Conservation (phyloP, 2,113 vertebrate species). For the Microtus ochrogaster region DNA sequence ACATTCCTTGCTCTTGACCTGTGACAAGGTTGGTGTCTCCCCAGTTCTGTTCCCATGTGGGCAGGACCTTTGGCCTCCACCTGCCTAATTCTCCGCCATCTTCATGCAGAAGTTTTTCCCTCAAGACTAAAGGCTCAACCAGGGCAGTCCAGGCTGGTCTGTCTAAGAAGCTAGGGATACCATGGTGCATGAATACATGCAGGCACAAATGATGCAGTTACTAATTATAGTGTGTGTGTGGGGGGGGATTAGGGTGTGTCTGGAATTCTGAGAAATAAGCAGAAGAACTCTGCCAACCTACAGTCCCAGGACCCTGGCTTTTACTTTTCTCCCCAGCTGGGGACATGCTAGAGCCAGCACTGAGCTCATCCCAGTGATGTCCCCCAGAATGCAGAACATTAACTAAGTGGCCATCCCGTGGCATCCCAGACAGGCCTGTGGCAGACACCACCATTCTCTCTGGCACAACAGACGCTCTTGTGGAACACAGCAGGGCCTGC, state of each 20-base stretch:
- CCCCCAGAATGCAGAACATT: neutral
- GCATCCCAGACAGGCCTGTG: neutral
- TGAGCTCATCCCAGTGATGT: neutral
- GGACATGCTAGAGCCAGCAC: neutral
- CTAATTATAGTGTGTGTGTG: neutral
- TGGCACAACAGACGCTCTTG: neutral
- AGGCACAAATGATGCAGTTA: neutral
- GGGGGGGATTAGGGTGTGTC: neutral
- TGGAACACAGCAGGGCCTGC: neutral
- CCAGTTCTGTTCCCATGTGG: accelerated
- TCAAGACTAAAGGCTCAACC: neutral
- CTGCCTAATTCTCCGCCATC: neutral
- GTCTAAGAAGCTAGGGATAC: neutral
- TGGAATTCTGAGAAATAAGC: neutral
- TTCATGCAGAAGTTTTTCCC: neutral
- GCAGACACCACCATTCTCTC: neutral
- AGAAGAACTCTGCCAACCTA: neutral
- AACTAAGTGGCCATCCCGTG: neutral
- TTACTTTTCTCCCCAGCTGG: neutral
- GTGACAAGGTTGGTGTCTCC: no score
- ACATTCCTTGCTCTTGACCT: neutral
- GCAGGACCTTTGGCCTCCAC: neutral
- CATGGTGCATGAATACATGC: neutral
- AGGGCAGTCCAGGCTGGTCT: neutral
- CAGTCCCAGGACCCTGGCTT: neutral